Conservation (phyloP, 1,140 invertebrate genomes). For the Magallana ariakensis region DNA sequence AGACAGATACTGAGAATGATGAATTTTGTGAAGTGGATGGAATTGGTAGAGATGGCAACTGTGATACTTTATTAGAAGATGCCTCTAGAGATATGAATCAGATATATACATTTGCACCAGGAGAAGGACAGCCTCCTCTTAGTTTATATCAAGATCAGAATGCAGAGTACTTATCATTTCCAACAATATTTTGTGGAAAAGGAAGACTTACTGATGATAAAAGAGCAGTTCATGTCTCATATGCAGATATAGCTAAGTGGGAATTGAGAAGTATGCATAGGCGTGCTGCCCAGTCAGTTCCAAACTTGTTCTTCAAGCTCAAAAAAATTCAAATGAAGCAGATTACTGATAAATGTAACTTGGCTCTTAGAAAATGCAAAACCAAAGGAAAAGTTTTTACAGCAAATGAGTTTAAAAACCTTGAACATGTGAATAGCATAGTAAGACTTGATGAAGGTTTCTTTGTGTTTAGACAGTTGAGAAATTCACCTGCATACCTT, state of each 20-base stretch:
- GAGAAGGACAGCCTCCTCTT: conserved; percentile 46
- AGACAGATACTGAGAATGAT: conserved; percentile 13
- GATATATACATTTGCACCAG: conserved; percentile 49
- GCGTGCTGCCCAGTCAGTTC: conserved; percentile 47
- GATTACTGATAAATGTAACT: conserved; percentile 40
- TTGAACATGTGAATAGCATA: conserved; percentile 39
- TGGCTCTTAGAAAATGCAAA: conserved; percentile 48
- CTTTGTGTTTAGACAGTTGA: conserved; percentile 50
- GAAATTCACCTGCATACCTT: conserved; percentile 59
- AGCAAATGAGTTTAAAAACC: conserved; percentile 35
- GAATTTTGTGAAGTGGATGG: conserved; percentile 40
- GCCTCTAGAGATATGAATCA: conserved; percentile 28
- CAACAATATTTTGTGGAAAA: conserved; percentile 63
- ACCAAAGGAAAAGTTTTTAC: conserved; percentile 44
- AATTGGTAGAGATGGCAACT: conserved; percentile 9
- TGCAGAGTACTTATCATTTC: conserved; percentile 58
- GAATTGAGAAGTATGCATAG: conserved; percentile 42
- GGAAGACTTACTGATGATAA: conserved; percentile 34
- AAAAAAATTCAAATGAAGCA: conserved; percentile 48
- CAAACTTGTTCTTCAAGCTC: conserved; percentile 50
- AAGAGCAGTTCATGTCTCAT: conserved; percentile 39
- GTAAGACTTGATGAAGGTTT: conserved; percentile 57
- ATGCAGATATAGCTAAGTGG: conserved; percentile 47
- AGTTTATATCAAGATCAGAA: conserved; percentile 51
- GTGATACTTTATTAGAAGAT: conserved; percentile 46